Evolutionary conservation across 2,888 invertebrate genomes (phyloP).

Genomic region (Pantelozetes paolii): DNA sequence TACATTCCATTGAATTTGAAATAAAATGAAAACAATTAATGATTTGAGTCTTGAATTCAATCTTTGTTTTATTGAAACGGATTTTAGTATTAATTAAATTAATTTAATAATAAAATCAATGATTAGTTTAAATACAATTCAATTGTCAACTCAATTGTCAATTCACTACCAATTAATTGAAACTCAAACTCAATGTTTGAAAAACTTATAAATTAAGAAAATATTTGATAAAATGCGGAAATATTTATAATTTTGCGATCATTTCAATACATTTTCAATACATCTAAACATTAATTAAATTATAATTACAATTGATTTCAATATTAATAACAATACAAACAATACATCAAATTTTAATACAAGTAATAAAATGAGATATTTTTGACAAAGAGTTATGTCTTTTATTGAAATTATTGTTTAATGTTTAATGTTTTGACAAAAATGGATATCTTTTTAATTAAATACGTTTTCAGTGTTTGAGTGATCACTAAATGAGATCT

Average conservation of each 20-base stretch:
- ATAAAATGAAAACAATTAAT: background rate
- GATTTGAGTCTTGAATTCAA: background rate
- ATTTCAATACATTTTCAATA: too few species aligned
- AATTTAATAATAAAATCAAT: slow-evolving; percentile 20
- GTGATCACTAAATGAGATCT: too few species aligned
- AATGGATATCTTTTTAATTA: too few species aligned
- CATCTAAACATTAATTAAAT: background rate
- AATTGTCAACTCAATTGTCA: too few species aligned
- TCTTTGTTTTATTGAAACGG: background rate
- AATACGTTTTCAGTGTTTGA: too few species aligned
- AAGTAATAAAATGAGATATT: background rate
- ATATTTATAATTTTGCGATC: background rate
- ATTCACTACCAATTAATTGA: background rate
- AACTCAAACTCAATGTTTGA: background rate
- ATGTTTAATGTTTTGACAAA: too few species aligned
- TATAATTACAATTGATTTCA: slow-evolving; percentile 3
- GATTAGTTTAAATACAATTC: background rate
- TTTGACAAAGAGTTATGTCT: background rate
- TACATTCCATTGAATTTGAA: slow-evolving; percentile 2
- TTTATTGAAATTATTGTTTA: too few species aligned
- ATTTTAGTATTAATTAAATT: background rate
- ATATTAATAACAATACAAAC: background rate
- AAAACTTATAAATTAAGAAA: background rate
- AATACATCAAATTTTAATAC: background rate
- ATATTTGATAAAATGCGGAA: background rate